These are phyloP conservation scores for Anarsia innoxiella DNA, from an alignment of 2,888 invertebrate genomes.

Conservation along the genomic window DNA sequence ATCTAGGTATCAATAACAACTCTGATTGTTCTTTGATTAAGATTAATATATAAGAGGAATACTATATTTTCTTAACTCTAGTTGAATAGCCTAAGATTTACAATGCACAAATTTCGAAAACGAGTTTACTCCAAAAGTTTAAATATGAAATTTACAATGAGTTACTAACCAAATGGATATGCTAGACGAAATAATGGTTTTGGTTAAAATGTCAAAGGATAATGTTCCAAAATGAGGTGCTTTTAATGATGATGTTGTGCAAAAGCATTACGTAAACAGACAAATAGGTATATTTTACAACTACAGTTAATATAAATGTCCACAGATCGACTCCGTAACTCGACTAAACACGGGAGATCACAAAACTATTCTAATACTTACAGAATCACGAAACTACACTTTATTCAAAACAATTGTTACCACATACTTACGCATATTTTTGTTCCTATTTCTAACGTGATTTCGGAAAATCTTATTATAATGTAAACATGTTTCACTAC, in stretches of 20 bases:
- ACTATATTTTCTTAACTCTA: slow-evolving; percentile 53
- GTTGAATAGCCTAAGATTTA: slow-evolving; percentile 32
- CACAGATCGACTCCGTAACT: slow-evolving; percentile 49
- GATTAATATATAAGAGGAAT: slow-evolving; percentile 45
- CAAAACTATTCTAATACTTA: slow-evolving; percentile 62
- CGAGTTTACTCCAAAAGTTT: slow-evolving; percentile 1
- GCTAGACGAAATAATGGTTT: slow-evolving; percentile 24
- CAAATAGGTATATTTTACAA: slow-evolving; percentile 20
- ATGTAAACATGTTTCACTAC: too few relatives aligned
- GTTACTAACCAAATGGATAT: slow-evolving; percentile 13
- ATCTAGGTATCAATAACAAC: slow-evolving; percentile 33
- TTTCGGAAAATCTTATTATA: not conserved
- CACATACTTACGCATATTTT: too few relatives aligned
- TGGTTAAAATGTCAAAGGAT: slow-evolving; percentile 32
- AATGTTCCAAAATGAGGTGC: slow-evolving; percentile 26
- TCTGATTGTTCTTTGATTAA: slow-evolving; percentile 30
- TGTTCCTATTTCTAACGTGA: too few relatives aligned
- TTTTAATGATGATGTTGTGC: slow-evolving; percentile 31
- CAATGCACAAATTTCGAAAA: slow-evolving; percentile 8
- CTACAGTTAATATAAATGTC: slow-evolving; percentile 25
- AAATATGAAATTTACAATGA: slow-evolving; percentile 8
- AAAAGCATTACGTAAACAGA: slow-evolving; percentile 14
- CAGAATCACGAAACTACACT: slow-evolving; percentile 22
- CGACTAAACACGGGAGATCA: slow-evolving; percentile 65
- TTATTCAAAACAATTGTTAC: too few relatives aligned